Percentiles rank a stretch among this genome's conserved stretches.
These are phyloP conservation scores for Tychaedon coryphoeus DNA, from an alignment of 2,113 vertebrate genomes.

Conservation along the genomic window DNA sequence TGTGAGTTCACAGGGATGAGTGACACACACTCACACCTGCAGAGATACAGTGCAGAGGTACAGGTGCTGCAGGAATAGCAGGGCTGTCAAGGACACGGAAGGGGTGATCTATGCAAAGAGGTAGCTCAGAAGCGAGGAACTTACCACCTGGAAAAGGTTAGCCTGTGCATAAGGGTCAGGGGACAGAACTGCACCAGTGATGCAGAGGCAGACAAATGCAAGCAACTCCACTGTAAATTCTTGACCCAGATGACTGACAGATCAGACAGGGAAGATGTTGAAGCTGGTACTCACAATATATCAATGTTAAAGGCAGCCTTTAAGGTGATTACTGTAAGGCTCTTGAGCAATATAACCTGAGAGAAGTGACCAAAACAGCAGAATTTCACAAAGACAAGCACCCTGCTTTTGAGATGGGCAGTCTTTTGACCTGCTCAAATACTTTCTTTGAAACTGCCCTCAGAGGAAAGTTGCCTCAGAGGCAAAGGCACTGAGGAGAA, in stretches of 20 bases:
- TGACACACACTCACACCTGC: accelerated
- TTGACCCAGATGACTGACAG: background rate
- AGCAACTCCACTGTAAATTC: accelerated
- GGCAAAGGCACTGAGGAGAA: background rate
- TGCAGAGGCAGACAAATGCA: background rate
- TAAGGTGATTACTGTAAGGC: background rate
- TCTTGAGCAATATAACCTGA: background rate
- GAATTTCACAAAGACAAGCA: background rate
- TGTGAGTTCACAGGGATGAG: background rate
- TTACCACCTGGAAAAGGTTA: background rate
- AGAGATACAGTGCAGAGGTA: background rate
- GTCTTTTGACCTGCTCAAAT: background rate
- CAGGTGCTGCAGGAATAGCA: background rate
- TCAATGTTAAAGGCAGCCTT: background rate
- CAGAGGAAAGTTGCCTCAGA: background rate
- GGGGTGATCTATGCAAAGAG: background rate
- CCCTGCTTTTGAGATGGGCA: background rate
- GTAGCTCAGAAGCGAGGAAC: background rate
- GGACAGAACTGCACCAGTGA: background rate
- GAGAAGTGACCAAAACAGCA: background rate
- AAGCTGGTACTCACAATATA: background rate
- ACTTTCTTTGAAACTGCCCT: background rate
- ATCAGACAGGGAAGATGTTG: background rate
- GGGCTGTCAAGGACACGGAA: background rate
- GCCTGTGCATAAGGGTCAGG: no score